Conservation (phyloP, 2,113 vertebrate genomes). For the Pica pica region DNA sequence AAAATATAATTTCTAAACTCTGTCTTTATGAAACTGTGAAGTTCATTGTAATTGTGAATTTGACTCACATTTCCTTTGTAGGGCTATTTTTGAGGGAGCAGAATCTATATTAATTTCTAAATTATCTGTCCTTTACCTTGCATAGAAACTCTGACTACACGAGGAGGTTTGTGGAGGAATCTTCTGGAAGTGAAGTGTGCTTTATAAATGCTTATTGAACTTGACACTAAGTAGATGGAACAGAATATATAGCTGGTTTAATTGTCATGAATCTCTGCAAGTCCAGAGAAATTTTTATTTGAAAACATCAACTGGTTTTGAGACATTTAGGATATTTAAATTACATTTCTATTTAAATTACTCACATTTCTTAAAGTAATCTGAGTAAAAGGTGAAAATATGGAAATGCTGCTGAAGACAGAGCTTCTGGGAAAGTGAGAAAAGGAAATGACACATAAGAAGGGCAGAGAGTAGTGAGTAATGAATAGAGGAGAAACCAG, state of each 20-base stretch:
- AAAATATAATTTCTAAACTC: not conserved
- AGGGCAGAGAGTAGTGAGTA: not conserved
- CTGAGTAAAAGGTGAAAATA: not conserved
- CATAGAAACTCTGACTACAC: not conserved
- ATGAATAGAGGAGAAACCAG: not conserved
- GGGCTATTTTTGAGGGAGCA: not conserved
- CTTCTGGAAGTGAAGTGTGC: not conserved
- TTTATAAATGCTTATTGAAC: not conserved
- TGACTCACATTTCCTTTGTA: not conserved
- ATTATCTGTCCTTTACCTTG: not conserved
- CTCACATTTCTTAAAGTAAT: not conserved
- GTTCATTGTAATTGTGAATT: not conserved
- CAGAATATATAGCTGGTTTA: not conserved
- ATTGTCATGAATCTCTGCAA: not conserved
- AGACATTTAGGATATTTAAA: not conserved
- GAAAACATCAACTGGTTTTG: not conserved
- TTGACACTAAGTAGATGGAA: not conserved
- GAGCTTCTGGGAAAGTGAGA: not conserved
- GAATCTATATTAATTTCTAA: not conserved
- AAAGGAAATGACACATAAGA: not conserved
- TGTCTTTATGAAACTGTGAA: not conserved
- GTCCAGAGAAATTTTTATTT: not conserved
- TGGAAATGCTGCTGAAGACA: not conserved
- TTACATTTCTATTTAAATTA: not conserved
- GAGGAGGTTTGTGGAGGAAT: not conserved